Conservation (phyloP, 2,888 invertebrate genomes). For the Nomada fucata region DNA sequence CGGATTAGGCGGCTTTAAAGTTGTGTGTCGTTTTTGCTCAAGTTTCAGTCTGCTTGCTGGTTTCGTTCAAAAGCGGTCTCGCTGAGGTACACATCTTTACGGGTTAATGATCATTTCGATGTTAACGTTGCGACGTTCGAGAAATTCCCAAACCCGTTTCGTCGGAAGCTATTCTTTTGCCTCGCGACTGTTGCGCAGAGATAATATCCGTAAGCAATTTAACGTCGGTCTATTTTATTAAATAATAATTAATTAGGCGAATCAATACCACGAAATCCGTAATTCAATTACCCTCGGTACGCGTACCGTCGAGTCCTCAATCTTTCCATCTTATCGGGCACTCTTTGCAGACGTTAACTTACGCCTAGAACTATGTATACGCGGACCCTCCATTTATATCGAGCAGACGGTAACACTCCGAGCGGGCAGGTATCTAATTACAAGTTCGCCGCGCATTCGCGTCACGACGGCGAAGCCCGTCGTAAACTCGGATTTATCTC, state of each 20-base stretch:
- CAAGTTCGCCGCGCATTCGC: neutral
- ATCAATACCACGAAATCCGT: neutral
- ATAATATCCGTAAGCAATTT: too few relatives aligned
- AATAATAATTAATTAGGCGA: too few relatives aligned
- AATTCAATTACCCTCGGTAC: neutral
- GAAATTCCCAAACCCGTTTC: too few relatives aligned
- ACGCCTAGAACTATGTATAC: neutral
- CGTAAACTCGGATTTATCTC: conserved; percentile 8
- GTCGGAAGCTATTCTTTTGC: too few relatives aligned
- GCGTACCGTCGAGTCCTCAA: neutral
- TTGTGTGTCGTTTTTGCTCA: neutral
- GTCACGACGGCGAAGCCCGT: neutral
- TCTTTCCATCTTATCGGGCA: neutral
- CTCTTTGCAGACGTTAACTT: neutral
- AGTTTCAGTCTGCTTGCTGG: neutral
- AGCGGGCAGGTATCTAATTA: neutral
- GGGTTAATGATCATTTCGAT: neutral
- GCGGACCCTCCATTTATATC: conserved; percentile 1
- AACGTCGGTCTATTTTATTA: too few relatives aligned
- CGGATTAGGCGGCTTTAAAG: neutral
- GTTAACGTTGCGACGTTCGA: too few relatives aligned
- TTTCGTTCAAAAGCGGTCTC: neutral
- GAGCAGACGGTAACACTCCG: neutral
- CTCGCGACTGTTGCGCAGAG: too few relatives aligned
- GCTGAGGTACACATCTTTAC: neutral